Evolutionary conservation across 2,113 vertebrate genomes (phyloP).

Genomic region (Raja brachyura): DNA sequence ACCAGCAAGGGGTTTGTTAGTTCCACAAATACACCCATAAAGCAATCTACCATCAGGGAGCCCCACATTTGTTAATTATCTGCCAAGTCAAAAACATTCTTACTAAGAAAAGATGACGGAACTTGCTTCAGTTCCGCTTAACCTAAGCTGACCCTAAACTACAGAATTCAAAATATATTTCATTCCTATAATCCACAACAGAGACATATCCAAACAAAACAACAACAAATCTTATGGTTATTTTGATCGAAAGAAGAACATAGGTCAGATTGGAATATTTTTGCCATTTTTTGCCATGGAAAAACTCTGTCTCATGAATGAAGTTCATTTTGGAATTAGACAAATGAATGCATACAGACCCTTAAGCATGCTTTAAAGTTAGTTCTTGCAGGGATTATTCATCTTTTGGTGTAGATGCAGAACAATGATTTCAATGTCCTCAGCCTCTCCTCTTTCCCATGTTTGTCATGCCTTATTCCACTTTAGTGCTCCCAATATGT

Average conservation of each 20-base stretch:
- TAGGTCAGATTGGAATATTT: background rate
- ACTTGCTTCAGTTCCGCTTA: background rate
- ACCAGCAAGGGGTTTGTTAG: slow-evolving; percentile 50
- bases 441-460: background rate
- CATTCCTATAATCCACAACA: background rate
- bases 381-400: background rate
- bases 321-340: background rate
- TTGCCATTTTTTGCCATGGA: background rate
- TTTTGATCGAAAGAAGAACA: background rate
- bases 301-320: background rate
- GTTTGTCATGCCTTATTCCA: no score
- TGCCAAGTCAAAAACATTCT: slow-evolving; percentile 25
- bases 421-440: background rate
- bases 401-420: background rate
- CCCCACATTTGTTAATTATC: slow-evolving; percentile 37
- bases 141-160: slow-evolving; percentile 9
- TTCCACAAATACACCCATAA: slow-evolving; percentile 53
- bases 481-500: no score
- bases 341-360: no score
- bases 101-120: slow-evolving; percentile 4
- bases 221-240: background rate
- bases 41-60: slow-evolving; percentile 56
- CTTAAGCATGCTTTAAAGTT: background rate
- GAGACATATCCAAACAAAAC: background rate
- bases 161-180: background rate